phyloP scores from a whole-genome alignment of 1,140 invertebrate genomes.

The Drosophila kohkoa region DNA sequence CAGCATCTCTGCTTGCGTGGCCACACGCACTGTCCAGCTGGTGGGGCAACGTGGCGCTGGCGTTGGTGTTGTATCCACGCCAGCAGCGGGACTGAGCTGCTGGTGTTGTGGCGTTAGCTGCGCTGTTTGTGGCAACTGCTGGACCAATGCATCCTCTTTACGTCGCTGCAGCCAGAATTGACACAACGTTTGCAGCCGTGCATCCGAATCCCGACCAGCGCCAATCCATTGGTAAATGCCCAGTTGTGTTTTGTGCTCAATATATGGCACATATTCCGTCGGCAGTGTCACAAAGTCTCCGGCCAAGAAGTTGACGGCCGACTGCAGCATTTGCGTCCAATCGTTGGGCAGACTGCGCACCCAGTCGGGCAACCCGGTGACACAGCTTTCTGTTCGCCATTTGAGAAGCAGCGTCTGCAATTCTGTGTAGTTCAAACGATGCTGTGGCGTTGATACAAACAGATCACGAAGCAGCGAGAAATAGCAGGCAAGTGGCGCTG shows the following conservation, averaged over 20 bases:
- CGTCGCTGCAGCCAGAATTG: constrained; percentile 90
- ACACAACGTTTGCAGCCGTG: constrained; percentile 90
- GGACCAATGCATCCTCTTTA: constrained; percentile 68
- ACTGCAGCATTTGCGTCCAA: constrained; percentile 92
- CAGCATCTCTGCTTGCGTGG: constrained; percentile 91
- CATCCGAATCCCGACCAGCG: constrained; percentile 95
- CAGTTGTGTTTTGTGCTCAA: constrained; percentile 92
- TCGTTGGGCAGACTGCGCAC: constrained; percentile 87
- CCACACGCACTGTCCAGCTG: constrained; percentile 92
- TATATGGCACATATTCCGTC: constrained; percentile 96
- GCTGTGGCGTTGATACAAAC: constrained; percentile 92
- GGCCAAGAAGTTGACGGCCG: constrained; percentile 94
- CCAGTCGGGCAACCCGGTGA: constrained; percentile 88
- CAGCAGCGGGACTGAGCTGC: constrained; percentile 9
- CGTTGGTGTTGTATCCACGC: constrained; percentile 76
- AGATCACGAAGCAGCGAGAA: constrained; percentile 93
- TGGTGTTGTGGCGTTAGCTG: constrained; percentile 24
- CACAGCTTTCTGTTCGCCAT: constrained; percentile 91
- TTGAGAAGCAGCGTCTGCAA: constrained; percentile 91
- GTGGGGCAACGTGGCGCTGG: constrained; percentile 89
- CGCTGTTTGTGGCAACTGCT: neutral
- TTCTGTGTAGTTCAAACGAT: constrained; percentile 90
- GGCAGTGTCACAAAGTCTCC: constrained; percentile 93
- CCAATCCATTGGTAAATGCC: constrained; percentile 97
- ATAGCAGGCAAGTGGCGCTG: constrained; percentile 91